Percentiles rank a stretch among this genome's conserved stretches.
These are phyloP conservation scores for Isurus oxyrinchus DNA, from an alignment of 2,113 vertebrate species.

Conservation along the genomic window DNA sequence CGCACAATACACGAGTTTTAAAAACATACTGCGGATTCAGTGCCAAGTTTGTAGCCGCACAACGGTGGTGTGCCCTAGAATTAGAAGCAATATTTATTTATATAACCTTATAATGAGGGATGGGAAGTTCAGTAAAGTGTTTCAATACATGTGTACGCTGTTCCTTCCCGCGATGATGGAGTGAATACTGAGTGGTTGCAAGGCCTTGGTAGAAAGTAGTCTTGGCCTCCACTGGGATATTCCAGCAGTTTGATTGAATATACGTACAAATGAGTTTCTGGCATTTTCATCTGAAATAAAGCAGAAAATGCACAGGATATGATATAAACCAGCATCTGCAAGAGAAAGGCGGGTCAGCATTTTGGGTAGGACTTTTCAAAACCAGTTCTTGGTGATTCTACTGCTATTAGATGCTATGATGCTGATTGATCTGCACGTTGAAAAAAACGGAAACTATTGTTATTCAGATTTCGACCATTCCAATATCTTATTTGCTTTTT, in stretches of 20 bases:
- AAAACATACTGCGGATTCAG: not conserved
- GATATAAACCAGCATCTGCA: not conserved
- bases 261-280: not conserved
- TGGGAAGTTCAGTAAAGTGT: not conserved
- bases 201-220: not conserved
- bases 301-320: not conserved
- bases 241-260: not conserved
- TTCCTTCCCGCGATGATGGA: not conserved
- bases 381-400: not conserved
- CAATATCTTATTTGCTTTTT: not conserved
- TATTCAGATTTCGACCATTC: not conserved
- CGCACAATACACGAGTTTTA: not conserved
- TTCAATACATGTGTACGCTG: not conserved
- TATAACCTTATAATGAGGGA: not conserved
- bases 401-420: not conserved
- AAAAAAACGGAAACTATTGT: not conserved
- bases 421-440: not conserved
- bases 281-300: not conserved
- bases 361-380: not conserved
- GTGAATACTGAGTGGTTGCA: not conserved
- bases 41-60: not conserved
- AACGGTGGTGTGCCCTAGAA: not conserved
- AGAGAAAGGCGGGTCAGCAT: not conserved
- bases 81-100: not conserved
- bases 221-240: not conserved